Evolutionary conservation across 2,113 vertebrate species (phyloP), one percentile per base, ranked within the genome.

Genomic region (Tragelaphus strepsiceros): DNA sequence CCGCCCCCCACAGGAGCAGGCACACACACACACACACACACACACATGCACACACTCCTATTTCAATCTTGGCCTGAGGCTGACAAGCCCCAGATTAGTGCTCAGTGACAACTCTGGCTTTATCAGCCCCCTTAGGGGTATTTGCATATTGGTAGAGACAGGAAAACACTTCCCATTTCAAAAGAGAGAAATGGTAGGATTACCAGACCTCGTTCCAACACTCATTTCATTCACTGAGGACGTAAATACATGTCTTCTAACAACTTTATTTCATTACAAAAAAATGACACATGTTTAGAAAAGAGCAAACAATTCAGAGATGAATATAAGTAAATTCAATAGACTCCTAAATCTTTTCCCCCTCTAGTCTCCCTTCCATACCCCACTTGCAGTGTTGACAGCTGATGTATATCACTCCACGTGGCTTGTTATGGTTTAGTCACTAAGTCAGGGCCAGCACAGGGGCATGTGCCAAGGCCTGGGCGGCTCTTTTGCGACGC

Each of bases 71-170:
- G 93, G 10, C 54, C 39, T 30, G 62, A 90, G 62, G n/a, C 77
- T 87, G 46, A 91, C 74, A 67, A 96, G 58, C 49, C 51, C 13
- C 30, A 71, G 32, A 51, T 91, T 53, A 51, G 43, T 8, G 71
- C 62, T 67, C 64, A 74, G 32, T 49, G 80, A 91, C 84, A 56
- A 43, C 7, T 3, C 7, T n/a, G 59, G 39, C 64, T 62, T 92
- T 91, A 71, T 91, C 32, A 21, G 19, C 11, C 14, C 58, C 54
- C 28, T 39, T 56, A 2, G 14, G 53, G 26, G 54, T 28, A 96
- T 97, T 93, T 96, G 95, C 96, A 90, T 81, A 28, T 81, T 26
- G 61, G 35, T 35, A 92, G 56, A 90, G 59, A 53, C 2, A 2
- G 7, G 43, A 91, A 90, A 92, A 88, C 54, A 67, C 28, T 43